Evolutionary conservation across 2,888 invertebrate species (phyloP).

Genomic region (Myopa testacea): DNA sequence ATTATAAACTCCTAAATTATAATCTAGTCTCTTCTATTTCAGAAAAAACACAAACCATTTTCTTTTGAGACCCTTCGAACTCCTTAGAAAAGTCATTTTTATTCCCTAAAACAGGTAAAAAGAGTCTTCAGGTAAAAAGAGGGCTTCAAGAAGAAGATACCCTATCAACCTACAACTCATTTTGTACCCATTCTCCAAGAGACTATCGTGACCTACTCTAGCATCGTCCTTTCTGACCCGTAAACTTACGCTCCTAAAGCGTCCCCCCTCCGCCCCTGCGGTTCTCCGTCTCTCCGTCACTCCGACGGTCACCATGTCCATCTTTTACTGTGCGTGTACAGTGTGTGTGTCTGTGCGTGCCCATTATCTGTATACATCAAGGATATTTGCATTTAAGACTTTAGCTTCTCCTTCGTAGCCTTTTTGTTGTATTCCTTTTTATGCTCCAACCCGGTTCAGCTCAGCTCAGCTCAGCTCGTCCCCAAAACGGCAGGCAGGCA

Average conservation of each 20-base stretch:
- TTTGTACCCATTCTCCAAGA: no score
- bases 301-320: neutral
- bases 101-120: no score
- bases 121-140: no score
- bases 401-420: neutral
- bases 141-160: no score
- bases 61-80: no score
- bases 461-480: neutral
- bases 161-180: no score
- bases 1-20: no score
- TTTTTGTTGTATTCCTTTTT: neutral
- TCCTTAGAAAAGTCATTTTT: no score
- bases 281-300: neutral
- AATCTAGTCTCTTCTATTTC: no score
- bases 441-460: neutral
- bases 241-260: neutral
- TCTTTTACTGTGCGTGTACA: neutral
- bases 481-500: neutral
- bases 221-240: no score
- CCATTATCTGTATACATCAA: constrained; percentile 31
- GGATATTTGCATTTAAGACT: constrained; percentile 40
- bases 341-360: neutral
- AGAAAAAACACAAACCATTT: no score
- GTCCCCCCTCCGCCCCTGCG: neutral
- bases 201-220: no score